Base-by-base conservation (phyloP, 2,888 invertebrate species). In the Drosophila nr. perissopoda region DNA sequence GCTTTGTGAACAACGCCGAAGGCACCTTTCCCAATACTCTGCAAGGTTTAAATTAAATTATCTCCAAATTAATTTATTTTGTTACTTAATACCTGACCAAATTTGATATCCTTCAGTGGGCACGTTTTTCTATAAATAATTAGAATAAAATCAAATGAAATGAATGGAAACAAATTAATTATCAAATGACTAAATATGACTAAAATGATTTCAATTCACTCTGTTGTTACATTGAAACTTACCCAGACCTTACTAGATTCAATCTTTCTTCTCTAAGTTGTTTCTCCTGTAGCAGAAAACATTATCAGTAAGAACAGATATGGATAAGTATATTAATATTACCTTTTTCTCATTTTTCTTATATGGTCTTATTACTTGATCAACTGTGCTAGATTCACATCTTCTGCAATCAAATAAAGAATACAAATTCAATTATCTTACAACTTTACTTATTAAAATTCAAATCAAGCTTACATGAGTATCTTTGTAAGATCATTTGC, bases 1-100 rank as follows among this genome's bases (percentile, higher is more conserved):
- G 45, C 42, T 8, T 2, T 40, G 0, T 34, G 0, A 21, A 62
- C 42, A 40, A 2, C 0, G 13, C 52, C 42, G 33, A 2, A 53
- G 6, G 2, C 0, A 10, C 61, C 61, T 2, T 0, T 0, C n/a
- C 31, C 53, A 62, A 60, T 16, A 0, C 0, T 0, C 49, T 60
- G 48, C 5, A 33, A 31, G 5, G 4, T 31, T 57, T 0, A 38
- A n/a, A 29, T 25, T 13, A 1, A 13, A 56, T 40, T 38, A 29
- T 21, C 0, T 56, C 1, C 5, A 40, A 38, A 11, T 31, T 21
- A 2, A 58, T 21, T 7, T 4, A n/a, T 13, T 8, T 56, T 13
- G 7, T 8, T n/a, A 13, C 4, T 27, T 21, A 2, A n/a, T 40
- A 36, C 34, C 25, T 54, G 6, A 25, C 11, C 6, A 29, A 29